Evolutionary conservation across 2,888 invertebrate species (phyloP), one percentile per base, ranked within the genome.

Genomic region (Amblyjoppa proteus): DNA sequence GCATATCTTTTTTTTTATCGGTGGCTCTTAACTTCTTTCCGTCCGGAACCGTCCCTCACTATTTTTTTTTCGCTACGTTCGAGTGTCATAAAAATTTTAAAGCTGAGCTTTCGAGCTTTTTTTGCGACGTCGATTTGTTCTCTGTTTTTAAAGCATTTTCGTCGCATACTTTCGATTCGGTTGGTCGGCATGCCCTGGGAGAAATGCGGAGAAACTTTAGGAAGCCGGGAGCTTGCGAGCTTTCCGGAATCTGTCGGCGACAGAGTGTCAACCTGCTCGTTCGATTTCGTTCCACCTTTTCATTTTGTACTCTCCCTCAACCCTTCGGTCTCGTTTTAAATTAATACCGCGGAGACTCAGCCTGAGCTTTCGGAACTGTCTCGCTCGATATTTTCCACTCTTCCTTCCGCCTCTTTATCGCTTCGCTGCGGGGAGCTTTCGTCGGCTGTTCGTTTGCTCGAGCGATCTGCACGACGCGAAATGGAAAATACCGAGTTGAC

Each of bases 31-130:
- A 58, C 31, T 56, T n/a, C 70, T 9, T 53, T 68, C 45, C 28
- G 41, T 66, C 51, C 9, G 3, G 31, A 31, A 7, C 28, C 41
- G 20, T 45, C 75, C 31, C 6, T 34, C 45, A 28, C 41, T n/a
- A 66, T 45, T 79, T 70, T 66, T 76, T 66, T 28, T 31, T 56
- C 28, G 13, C 13, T 16, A 34, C 51, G 3, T 69, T 70, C 41
- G 38, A 31, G 5, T 28, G n/a, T 45, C 16, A 25, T 28, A 20
- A 68, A 56, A 74, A 20, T 51, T 49, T 49, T 20, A 49, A 45
- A 45, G 38, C 28, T n/a, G 34, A 11, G 74, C 25, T 80, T 73
- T 58, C 34, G 4, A 56, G 16, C 31, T 16, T 71, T 53, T 31
- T 25, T 34, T n/a, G 25, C 16, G 5, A 69, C n/a, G 16, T 11